Base-by-base conservation (phyloP, 2,888 invertebrate genomes). In the Cantharis rufa region DNA sequence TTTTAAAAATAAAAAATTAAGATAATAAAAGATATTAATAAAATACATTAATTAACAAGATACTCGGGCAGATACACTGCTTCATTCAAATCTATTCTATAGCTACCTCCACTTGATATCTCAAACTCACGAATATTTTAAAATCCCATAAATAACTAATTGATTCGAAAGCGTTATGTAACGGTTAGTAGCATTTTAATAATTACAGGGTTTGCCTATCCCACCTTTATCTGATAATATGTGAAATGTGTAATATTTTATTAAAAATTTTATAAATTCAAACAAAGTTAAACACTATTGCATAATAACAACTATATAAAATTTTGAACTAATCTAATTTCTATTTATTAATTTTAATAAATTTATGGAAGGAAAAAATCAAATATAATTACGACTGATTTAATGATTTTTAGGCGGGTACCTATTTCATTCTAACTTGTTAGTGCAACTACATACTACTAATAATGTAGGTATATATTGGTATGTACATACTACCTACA, bases 121-220 rank as follows among this genome's bases (percentile, higher is more conserved):
- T 69, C 24, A 15, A 21, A 15, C 69, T 15, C 70, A 69, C 48
- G 62, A 64, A 68, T 64, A 64, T 66, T 68, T 74, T 74, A 75
- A 70, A 69, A 66, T 69, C 27, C 69, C 66, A 80, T 80, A 80
- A 80, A 80, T 80, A 76, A 80, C 70, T 74, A 78, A 79, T 79
- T 74, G 80, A 80, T 79, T 77, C 75, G 80, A 79, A 80, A 79
- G 79, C 78, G 80, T 77, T 80, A 80, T 79, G 78, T 80, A 78
- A 75, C 75, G 78, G 72, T 72, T 77, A 71, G 75, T 71, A 74
- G 75, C 75, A 69, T 72, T 76, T 69, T 70, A 69, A 69, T 80
- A 80, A 80, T 80, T 80, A 79, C 78, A 79, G 79, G 79, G 78
- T 70, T 75, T 70, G 66, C 62, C 74, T 24, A 66, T 21, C 21